Percentiles rank a stretch among this genome's conserved stretches.
These are phyloP conservation scores for Lycocerus yunnanus DNA, from an alignment of 2,888 invertebrate genomes.

Conservation along the genomic window DNA sequence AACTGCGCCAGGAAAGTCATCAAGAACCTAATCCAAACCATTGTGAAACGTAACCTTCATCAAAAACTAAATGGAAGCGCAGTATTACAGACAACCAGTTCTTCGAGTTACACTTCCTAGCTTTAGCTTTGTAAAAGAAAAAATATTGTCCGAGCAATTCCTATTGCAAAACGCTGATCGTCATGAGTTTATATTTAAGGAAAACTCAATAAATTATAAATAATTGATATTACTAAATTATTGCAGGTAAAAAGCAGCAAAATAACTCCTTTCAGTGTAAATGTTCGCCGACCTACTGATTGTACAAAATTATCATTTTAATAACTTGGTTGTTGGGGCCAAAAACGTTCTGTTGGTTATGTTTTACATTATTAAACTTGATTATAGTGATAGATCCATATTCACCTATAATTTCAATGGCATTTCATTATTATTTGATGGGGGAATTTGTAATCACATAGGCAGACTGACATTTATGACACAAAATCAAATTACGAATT, in stretches of 20 bases:
- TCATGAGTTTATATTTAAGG: not conserved
- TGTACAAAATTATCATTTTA: not conserved
- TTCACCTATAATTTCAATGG: not conserved
- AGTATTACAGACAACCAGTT: not conserved
- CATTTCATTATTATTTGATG: not conserved
- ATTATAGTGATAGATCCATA: not conserved
- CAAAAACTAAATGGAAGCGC: not conserved
- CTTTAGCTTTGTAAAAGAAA: too few relatives aligned
- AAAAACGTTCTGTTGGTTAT: not conserved
- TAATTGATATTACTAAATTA: too few relatives aligned
- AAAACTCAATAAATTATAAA: not conserved
- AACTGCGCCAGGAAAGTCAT: too few relatives aligned
- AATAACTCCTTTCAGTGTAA: not conserved
- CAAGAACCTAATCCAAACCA: not conserved
- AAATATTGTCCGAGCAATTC: too few relatives aligned
- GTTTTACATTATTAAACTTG: too few relatives aligned
- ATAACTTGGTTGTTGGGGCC: not conserved
- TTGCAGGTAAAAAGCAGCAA: too few relatives aligned
- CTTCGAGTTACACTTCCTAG: not conserved
- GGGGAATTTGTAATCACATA: conserved; percentile 5
- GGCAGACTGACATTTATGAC: conserved; percentile 12
- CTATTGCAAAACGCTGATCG: not conserved
- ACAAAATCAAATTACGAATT: conserved; percentile 14
- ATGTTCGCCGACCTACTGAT: not conserved
- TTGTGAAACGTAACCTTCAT: not conserved